Evolutionary conservation across 2,797 vertebrate genomes (phyloP).

Genomic region (Myripristis murdjan): DNA sequence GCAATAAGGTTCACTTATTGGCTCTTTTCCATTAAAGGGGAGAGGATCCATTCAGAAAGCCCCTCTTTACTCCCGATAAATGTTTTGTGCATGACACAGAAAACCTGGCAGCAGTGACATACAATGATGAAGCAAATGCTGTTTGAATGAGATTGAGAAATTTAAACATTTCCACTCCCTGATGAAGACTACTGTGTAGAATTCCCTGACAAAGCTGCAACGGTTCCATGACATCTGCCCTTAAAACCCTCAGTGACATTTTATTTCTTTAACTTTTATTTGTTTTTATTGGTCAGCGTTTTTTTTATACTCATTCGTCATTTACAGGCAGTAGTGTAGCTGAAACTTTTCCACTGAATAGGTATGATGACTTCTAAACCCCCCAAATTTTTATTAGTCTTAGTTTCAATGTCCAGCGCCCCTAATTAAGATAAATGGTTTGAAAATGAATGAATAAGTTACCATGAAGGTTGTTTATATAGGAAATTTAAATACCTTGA

Average conservation of each 20-base stretch:
- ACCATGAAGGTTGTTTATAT: too few relatives aligned
- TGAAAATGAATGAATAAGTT: too few relatives aligned
- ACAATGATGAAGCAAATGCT: constrained; percentile 1
- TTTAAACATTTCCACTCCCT: constrained; percentile 6
- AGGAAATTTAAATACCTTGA: too few relatives aligned
- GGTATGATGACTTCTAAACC: too few relatives aligned
- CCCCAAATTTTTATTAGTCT: constrained; percentile 30
- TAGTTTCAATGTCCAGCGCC: constrained; percentile 39
- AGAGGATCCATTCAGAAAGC: constrained; percentile 22
- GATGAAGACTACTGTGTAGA: constrained; percentile 25
- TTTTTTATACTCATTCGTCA: not conserved
- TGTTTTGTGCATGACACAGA: constrained; percentile 36
- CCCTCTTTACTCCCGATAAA: constrained; percentile 22
- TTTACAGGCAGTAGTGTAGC: not conserved
- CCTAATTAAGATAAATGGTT: too few relatives aligned
- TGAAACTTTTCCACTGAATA: not conserved
- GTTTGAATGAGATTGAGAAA: constrained; percentile 10
- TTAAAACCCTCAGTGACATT: too few relatives aligned
- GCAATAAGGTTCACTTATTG: constrained; percentile 13
- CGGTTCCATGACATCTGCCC: not conserved
- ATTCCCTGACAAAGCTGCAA: constrained; percentile 1
- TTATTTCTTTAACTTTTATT: too few relatives aligned
- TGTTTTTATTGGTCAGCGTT: constrained; percentile 8
- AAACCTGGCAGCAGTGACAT: constrained; percentile 7
- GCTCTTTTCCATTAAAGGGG: not conserved